Conservation (phyloP, 2,113 vertebrate species). For the Rhinolophus sinicus region DNA sequence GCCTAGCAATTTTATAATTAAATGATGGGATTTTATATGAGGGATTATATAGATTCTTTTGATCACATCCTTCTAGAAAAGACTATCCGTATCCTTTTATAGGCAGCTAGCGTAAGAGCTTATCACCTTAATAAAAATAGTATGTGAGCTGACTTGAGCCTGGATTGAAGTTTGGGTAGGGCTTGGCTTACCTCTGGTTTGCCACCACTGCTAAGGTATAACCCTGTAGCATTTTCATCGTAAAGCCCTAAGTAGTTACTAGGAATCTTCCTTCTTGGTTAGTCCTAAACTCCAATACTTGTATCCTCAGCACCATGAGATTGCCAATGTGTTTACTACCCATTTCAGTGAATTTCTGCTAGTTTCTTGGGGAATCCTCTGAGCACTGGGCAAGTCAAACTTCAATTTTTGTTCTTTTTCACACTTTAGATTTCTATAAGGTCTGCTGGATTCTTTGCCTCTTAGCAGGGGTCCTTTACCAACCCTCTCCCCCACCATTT, state of each 20-base stretch:
- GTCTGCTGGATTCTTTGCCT: not conserved
- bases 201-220: not conserved
- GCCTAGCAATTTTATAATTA: not conserved
- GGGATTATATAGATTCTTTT: not conserved
- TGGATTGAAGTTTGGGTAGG: not conserved
- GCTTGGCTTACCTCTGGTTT: not conserved
- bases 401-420: not conserved
- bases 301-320: not conserved
- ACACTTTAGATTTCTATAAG: not conserved
- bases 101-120: not conserved
- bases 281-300: no score
- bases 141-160: not conserved
- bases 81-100: not conserved
- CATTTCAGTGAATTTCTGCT: not conserved
- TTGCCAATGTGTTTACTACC: not conserved
- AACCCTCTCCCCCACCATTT: fast-evolving
- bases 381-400: not conserved
- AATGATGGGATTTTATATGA: not conserved
- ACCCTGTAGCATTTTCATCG: not conserved
- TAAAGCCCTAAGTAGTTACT: not conserved
- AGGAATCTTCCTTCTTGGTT: not conserved
- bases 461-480: no score
- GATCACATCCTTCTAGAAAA: not conserved
- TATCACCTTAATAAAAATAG: not conserved
- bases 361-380: not conserved